These are phyloP conservation scores for Sebastes steindachneri DNA, from an alignment of 2,797 vertebrate species.

Conservation along the genomic window DNA sequence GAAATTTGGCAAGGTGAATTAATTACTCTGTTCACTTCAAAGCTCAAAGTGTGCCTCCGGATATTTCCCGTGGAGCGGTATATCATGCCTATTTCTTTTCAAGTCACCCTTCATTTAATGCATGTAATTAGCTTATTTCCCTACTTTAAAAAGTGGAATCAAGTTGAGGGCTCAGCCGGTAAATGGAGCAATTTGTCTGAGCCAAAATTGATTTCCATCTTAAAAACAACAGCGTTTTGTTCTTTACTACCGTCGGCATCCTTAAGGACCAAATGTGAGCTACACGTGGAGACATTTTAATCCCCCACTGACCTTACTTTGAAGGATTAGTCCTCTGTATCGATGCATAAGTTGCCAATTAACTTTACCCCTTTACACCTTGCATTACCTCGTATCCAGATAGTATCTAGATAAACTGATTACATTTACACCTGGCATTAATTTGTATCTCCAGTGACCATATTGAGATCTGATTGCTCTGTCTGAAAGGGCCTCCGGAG, in stretches of 20 bases:
- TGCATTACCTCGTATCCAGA: no score
- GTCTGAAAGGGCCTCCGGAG: no score
- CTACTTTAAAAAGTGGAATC: conserved; percentile 22
- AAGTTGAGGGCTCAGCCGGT: conserved; percentile 20
- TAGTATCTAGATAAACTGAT: accelerated
- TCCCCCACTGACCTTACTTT: background rate
- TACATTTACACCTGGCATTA: no score
- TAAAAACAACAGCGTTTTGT: conserved; percentile 4
- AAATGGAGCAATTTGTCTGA: conserved; percentile 14
- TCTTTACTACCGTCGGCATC: background rate
- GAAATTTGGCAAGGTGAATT: conserved; percentile 54
- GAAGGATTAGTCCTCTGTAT: background rate
- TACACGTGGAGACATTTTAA: background rate
- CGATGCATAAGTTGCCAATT: background rate
- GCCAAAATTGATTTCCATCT: conserved; percentile 26
- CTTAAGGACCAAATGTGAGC: background rate
- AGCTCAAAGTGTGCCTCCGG: conserved; percentile 51
- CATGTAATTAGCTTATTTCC: conserved; percentile 61
- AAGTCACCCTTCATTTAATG: conserved; percentile 57
- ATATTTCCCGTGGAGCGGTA: conserved; percentile 39
- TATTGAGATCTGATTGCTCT: no score
- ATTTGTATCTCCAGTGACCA: accelerated
- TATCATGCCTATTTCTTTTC: conserved; percentile 42
- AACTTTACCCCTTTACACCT: no score
- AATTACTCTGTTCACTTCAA: conserved; percentile 68